Conservation (phyloP, 2,888 invertebrate species). For the Meloe dianella region DNA sequence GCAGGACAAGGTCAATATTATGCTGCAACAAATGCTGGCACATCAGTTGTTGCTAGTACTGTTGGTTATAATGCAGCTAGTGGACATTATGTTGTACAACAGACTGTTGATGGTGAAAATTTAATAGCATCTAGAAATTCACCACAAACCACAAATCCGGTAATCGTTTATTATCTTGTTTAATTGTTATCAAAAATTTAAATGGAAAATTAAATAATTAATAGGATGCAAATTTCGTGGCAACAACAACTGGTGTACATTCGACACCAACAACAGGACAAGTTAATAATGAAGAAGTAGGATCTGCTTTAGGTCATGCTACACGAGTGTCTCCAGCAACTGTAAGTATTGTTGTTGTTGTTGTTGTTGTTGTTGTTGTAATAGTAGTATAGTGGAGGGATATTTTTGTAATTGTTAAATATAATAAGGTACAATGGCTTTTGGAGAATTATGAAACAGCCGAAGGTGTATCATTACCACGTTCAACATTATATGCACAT, state of each 20-base stretch:
- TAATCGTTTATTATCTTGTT: slow-evolving; percentile 43
- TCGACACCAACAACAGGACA: slow-evolving; percentile 56
- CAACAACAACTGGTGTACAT: slow-evolving; percentile 63
- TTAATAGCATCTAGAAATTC: slow-evolving; percentile 69
- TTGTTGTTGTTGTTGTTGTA: slow-evolving; percentile 41
- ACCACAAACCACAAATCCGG: slow-evolving; percentile 72
- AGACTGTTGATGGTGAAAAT: slow-evolving; percentile 68
- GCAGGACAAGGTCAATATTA: slow-evolving; percentile 74
- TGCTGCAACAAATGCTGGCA: slow-evolving; percentile 69
- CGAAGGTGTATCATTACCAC: slow-evolving; percentile 76
- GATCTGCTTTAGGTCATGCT: slow-evolving; percentile 73
- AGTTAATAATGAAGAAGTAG: slow-evolving; percentile 59
- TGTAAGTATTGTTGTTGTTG: slow-evolving; percentile 66
- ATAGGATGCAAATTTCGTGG: slow-evolving; percentile 61
- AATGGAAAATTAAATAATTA: slow-evolving; percentile 51
- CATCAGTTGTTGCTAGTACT: slow-evolving; percentile 64
- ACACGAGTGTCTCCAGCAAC: slow-evolving; percentile 90
- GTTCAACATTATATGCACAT: slow-evolving; percentile 96
- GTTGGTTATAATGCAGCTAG: slow-evolving; percentile 58
- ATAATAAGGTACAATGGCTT: slow-evolving; percentile 84
- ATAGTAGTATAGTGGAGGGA: slow-evolving; percentile 25
- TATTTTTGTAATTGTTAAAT: slow-evolving; percentile 12
- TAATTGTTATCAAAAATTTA: slow-evolving; percentile 18
- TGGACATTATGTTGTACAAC: slow-evolving; percentile 74
- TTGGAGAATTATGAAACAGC: slow-evolving; percentile 98